Conservation (phyloP, 2,888 invertebrate species). For the Euplexia lucipara region DNA sequence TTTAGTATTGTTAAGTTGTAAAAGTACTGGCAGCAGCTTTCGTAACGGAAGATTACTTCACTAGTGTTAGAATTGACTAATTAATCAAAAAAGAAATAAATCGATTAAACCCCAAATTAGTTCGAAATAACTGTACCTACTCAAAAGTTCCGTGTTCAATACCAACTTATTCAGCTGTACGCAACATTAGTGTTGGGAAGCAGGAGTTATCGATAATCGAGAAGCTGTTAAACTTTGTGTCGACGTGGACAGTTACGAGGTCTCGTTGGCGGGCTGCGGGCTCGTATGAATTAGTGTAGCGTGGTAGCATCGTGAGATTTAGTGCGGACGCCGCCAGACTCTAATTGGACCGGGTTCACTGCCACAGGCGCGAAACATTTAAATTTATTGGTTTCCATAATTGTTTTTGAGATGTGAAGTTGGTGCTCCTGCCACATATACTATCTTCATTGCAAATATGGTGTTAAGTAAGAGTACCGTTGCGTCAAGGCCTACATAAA, state of each 20-base stretch:
- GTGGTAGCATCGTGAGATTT: constrained; percentile 88
- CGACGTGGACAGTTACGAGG: constrained; percentile 83
- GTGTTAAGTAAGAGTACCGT: constrained; percentile 32
- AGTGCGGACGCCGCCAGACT: constrained; percentile 83
- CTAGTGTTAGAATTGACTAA: neutral
- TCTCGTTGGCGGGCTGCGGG: constrained; percentile 82
- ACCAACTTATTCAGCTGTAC: constrained; percentile 54
- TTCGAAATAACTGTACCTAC: constrained; percentile 36
- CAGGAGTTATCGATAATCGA: constrained; percentile 80
- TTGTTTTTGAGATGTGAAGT: constrained; percentile 86
- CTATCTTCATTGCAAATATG: constrained; percentile 73
- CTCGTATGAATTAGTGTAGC: constrained; percentile 90
- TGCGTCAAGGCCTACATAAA: constrained; percentile 15
- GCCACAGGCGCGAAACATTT: constrained; percentile 86
- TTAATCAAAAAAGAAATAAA: neutral
- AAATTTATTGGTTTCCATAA: constrained; percentile 89
- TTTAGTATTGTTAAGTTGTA: constrained; percentile 53
- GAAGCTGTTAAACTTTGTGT: constrained; percentile 83
- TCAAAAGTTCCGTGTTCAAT: constrained; percentile 50
- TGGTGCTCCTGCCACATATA: constrained; percentile 74
- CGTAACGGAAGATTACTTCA: neutral
- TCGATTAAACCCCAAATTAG: constrained; percentile 24
- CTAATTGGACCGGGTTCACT: constrained; percentile 89
- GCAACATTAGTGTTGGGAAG: constrained; percentile 72
- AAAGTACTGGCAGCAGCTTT: constrained; percentile 41